These are phyloP conservation scores for Pipistrellus nathusii DNA, from an alignment of 2,797 vertebrate genomes.

Conservation along the genomic window DNA sequence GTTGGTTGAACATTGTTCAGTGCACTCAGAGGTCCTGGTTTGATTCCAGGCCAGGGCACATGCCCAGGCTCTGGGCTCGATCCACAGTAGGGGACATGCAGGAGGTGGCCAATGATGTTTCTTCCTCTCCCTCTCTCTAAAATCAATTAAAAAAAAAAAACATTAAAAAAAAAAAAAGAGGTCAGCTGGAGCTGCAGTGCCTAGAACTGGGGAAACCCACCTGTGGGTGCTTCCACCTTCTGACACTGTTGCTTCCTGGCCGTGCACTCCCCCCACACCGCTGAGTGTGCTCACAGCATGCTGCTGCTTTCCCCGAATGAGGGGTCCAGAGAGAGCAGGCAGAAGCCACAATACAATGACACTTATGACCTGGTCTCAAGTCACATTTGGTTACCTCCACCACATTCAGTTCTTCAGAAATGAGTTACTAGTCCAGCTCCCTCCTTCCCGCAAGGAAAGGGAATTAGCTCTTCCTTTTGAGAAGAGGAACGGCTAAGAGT, in stretches of 20 bases:
- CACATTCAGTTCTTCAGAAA: not conserved
- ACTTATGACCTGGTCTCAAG: not conserved
- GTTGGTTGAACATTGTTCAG: too few species aligned
- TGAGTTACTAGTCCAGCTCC: not conserved
- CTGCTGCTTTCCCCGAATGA: not conserved
- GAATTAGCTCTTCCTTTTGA: not conserved
- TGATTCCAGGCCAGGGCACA: too few species aligned
- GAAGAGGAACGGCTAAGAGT: not conserved
- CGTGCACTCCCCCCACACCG: accelerated
- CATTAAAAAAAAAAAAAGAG: too few species aligned
- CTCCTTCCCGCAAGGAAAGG: not conserved
- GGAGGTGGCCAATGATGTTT: too few species aligned
- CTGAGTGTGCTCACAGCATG: accelerated
- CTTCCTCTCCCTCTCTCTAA: too few species aligned
- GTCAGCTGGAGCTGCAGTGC: not conserved
- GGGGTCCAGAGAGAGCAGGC: not conserved
- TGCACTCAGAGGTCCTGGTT: too few species aligned
- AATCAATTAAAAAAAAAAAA: too few species aligned
- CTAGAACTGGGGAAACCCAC: not conserved
- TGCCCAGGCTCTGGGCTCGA: too few species aligned
- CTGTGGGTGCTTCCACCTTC: too few species aligned
- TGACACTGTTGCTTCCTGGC: accelerated
- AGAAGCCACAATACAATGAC: not conserved
- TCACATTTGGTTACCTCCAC: not conserved
- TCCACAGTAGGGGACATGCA: too few species aligned